phyloP scores from a whole-genome alignment of 2,113 vertebrate genomes.

The Passer montanus region DNA sequence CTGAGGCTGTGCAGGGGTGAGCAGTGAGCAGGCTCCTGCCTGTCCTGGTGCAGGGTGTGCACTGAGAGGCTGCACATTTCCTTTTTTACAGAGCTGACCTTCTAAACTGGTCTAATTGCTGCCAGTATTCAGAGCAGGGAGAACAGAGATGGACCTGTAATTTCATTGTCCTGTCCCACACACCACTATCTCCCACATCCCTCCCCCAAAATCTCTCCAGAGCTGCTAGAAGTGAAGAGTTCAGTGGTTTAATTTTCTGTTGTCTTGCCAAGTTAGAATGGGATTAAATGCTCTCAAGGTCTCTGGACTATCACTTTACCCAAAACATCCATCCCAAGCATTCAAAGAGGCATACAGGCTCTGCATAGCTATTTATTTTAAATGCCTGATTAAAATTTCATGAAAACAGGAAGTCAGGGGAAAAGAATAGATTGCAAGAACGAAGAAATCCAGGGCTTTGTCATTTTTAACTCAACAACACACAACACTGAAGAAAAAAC shows the following conservation, averaged over 20 bases:
- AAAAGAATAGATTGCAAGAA: constrained; percentile 80
- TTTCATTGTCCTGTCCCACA: background rate
- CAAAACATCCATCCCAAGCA: constrained; percentile 80
- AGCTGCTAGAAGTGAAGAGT: constrained; percentile 10
- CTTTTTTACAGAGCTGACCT: background rate
- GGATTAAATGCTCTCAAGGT: constrained; percentile 81
- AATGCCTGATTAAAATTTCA: constrained; percentile 91
- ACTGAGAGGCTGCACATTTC: background rate
- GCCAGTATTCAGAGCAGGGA: background rate
- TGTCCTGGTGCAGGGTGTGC: background rate
- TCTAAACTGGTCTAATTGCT: background rate
- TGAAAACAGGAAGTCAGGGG: constrained; percentile 86
- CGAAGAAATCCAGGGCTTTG: constrained; percentile 81
- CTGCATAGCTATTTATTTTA: constrained; percentile 88
- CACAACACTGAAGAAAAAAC: constrained; percentile 29
- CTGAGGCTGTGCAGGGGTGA: accelerated
- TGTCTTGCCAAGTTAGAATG: constrained; percentile 73
- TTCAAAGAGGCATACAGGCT: constrained; percentile 78
- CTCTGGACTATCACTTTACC: constrained; percentile 81
- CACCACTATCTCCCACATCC: background rate
- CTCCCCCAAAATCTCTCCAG: background rate
- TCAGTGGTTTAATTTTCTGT: constrained; percentile 69
- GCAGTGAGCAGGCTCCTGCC: background rate
- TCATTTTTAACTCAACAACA: constrained; percentile 80
- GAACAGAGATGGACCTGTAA: background rate